These are phyloP conservation scores for Campylomormyrus numenius DNA, from an alignment of 2,113 vertebrate genomes.

Conservation along the genomic window DNA sequence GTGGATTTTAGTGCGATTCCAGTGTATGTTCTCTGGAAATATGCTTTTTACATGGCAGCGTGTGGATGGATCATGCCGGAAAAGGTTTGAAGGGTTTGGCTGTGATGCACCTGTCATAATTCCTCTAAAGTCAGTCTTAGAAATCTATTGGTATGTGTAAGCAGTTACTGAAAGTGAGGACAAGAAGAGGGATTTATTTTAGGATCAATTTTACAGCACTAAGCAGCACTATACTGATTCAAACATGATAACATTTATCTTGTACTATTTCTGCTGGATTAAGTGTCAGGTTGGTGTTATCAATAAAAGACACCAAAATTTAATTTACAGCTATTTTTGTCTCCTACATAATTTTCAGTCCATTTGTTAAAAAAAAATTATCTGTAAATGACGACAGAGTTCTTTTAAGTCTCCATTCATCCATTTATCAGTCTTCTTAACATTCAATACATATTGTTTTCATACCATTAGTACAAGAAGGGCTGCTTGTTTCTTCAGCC, in stretches of 20 bases:
- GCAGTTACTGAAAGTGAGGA: not conserved
- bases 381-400: not conserved
- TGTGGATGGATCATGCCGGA: not conserved
- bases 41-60: not conserved
- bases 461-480: not conserved
- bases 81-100: not conserved
- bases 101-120: not conserved
- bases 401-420: not conserved
- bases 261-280: not conserved
- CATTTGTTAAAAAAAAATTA: not conserved
- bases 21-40: not conserved
- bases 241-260: not conserved
- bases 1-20: not conserved
- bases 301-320: not conserved
- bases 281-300: not conserved
- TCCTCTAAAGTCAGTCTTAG: not conserved
- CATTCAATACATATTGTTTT: not conserved
- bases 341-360: not conserved
- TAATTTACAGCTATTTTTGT: not conserved
- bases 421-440: not conserved
- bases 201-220: conserved; percentile 30
- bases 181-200: conserved; percentile 28
- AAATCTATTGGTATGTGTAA: not conserved
- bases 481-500: not conserved
- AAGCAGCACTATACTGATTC: not conserved